Percentiles rank a stretch among this genome's conserved stretches.
Evolutionary conservation across 30 jellyfish, hydroid and myxozoan genomes (phyloP).

Genomic region (Euphysa ruthae): DNA sequence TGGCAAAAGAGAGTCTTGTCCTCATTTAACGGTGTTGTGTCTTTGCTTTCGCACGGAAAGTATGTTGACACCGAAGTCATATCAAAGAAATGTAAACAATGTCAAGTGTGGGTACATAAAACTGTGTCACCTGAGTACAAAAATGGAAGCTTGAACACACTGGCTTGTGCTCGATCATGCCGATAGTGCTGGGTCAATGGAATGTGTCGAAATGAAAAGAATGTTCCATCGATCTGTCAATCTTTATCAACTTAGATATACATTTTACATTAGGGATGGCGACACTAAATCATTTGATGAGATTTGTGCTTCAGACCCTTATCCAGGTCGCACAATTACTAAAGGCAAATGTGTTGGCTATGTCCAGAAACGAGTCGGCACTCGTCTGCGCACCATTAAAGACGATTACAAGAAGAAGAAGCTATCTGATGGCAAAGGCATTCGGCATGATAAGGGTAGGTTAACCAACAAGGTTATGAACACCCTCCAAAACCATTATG

Average conservation of each 20-base stretch:
- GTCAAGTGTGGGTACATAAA: too few species aligned
- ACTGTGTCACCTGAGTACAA: too few species aligned
- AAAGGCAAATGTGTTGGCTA: constrained; percentile 64
- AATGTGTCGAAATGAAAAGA: constrained; percentile 31
- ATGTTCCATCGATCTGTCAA: constrained; percentile 11
- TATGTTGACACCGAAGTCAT: too few species aligned
- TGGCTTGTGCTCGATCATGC: too few species aligned
- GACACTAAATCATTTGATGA: constrained; percentile 37
- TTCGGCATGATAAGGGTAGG: constrained; percentile 40
- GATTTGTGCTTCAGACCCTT: constrained; percentile 23
- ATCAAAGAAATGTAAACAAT: too few species aligned
- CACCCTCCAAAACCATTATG: constrained; percentile 50
- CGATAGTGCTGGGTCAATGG: constrained; percentile 53
- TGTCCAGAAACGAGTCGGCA: constrained; percentile 56
- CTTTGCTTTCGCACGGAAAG: too few species aligned
- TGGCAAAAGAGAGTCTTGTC: too few species aligned
- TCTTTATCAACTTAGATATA: constrained; percentile 3
- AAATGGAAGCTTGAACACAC: too few species aligned
- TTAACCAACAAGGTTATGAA: constrained; percentile 54
- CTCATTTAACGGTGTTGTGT: too few species aligned
- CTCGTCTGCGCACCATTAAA: constrained; percentile 47
- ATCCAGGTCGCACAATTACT: constrained; percentile 31
- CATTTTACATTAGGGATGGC: constrained; percentile 37
- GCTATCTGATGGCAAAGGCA: constrained; percentile 41
- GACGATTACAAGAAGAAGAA: constrained; percentile 22